Conservation (phyloP, 2,888 invertebrate species). For the Malthinus flaveolus region DNA sequence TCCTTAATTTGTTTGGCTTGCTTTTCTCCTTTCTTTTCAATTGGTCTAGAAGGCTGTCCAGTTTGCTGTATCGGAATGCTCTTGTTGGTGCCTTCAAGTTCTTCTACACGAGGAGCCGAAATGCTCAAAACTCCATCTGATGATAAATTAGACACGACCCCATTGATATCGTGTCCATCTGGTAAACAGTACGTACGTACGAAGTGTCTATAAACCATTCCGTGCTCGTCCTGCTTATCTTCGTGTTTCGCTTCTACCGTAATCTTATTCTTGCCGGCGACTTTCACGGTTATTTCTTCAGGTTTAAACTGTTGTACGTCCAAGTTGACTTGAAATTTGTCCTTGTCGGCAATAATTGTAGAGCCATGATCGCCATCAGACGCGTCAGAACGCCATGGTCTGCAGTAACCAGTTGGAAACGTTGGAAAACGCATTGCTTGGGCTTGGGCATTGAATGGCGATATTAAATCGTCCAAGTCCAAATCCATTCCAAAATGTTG, state of each 20-base stretch:
- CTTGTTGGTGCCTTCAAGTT: too few species aligned
- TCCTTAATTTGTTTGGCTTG: conserved; percentile 3
- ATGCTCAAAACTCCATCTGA: conserved; percentile 73
- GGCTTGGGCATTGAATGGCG: too few species aligned
- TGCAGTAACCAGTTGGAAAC: too few species aligned
- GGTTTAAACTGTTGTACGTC: conserved; percentile 78
- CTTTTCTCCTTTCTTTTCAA: conserved; percentile 1
- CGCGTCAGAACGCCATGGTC: conserved; percentile 55
- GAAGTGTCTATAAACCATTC: too few species aligned
- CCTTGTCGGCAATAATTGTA: conserved; percentile 62
- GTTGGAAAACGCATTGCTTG: neutral
- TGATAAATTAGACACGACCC: conserved; percentile 73
- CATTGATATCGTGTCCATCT: conserved; percentile 70
- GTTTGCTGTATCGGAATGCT: conserved; percentile 55
- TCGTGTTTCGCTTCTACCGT: too few species aligned
- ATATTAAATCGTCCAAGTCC: conserved; percentile 57
- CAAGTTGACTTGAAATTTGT: conserved; percentile 69
- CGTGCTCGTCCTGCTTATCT: too few species aligned
- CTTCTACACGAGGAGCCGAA: too few species aligned
- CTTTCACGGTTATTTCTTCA: conserved; percentile 74
- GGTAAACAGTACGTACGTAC: too few species aligned
- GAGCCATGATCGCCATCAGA: conserved; percentile 59
- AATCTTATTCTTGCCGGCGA: conserved; percentile 62
- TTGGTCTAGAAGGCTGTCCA: conserved; percentile 34
- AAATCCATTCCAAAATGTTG: conserved; percentile 58